Percentiles rank a stretch among this genome's conserved stretches.
Evolutionary conservation across 1,140 invertebrate species (phyloP).

Genomic region (Rhysida immarginata): DNA sequence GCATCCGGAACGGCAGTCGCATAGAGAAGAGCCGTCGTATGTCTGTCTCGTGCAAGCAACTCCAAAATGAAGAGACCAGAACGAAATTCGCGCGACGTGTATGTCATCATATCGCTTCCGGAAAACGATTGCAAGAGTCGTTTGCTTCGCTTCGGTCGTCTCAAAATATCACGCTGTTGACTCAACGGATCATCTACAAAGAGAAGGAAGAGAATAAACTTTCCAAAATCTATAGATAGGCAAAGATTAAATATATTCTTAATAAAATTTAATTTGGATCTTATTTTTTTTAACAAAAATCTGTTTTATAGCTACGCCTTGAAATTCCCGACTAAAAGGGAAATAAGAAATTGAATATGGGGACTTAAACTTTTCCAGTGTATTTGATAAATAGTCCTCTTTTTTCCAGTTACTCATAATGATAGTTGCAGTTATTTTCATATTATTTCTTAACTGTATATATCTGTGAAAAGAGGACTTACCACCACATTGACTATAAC

Average conservation of each 20-base stretch:
- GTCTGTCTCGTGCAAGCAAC: slow-evolving; percentile 14
- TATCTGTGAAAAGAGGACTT: too few species aligned
- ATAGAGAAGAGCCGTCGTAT: slow-evolving; percentile 17
- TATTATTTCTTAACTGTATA: too few species aligned
- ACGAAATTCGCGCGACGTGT: slow-evolving; percentile 10
- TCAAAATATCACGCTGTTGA: not conserved
- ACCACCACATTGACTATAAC: too few species aligned
- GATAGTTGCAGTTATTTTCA: too few species aligned
- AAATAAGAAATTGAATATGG: not conserved
- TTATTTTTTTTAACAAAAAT: not conserved
- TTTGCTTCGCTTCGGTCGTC: slow-evolving; percentile 7
- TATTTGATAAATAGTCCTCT: too few species aligned
- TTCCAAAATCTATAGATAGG: not conserved
- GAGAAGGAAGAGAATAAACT: not conserved
- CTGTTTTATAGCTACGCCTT: too few species aligned
- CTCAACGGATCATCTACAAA: not conserved
- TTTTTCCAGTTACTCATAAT: too few species aligned
- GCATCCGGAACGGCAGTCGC: slow-evolving; percentile 14
- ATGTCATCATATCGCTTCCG: slow-evolving; percentile 15
- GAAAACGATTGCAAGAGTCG: slow-evolving; percentile 14
- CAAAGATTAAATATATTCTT: not conserved
- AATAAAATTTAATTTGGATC: not conserved
- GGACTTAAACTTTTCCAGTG: not conserved
- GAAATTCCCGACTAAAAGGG: too few species aligned
- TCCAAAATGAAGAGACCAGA: slow-evolving; percentile 20